Conservation (phyloP, 2,113 vertebrate species). For the Psammodynastes pulverulentus region DNA sequence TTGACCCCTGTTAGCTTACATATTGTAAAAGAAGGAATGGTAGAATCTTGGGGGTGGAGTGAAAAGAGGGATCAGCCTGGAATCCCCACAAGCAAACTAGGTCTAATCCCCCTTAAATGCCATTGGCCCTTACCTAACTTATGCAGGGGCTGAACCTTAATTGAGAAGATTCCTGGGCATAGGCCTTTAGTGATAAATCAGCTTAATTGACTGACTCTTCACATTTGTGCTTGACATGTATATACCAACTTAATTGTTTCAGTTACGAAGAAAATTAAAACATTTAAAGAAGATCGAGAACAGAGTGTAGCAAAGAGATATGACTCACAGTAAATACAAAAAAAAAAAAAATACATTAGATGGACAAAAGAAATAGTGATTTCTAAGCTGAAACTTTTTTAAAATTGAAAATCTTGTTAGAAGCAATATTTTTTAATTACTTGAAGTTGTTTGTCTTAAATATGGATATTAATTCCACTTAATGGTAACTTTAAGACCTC, state of each 20-base stretch:
- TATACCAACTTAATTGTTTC: not conserved
- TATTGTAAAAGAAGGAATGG: not conserved
- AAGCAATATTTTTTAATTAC: not conserved
- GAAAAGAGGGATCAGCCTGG: not conserved
- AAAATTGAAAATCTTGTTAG: not conserved
- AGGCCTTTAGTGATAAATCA: no score
- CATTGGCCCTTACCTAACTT: not conserved
- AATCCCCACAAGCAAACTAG: not conserved
- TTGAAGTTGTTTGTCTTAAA: not conserved
- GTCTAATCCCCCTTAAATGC: not conserved
- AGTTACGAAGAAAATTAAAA: not conserved
- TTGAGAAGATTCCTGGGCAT: not conserved
- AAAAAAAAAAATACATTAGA: not conserved
- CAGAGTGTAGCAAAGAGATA: accelerated
- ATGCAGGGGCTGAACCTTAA: not conserved
- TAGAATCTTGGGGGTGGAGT: not conserved
- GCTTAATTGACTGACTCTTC: not conserved
- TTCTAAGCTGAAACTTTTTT: not conserved
- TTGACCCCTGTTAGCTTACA: not conserved
- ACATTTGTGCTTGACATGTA: no score
- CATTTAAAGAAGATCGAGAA: not conserved
- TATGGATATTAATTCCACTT: not conserved
- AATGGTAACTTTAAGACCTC: not conserved
- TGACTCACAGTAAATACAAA: not conserved
- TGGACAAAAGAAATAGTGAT: not conserved